Evolutionary conservation across 2,888 invertebrate genomes (phyloP).

Genomic region (Neoitamus cyanurus): DNA sequence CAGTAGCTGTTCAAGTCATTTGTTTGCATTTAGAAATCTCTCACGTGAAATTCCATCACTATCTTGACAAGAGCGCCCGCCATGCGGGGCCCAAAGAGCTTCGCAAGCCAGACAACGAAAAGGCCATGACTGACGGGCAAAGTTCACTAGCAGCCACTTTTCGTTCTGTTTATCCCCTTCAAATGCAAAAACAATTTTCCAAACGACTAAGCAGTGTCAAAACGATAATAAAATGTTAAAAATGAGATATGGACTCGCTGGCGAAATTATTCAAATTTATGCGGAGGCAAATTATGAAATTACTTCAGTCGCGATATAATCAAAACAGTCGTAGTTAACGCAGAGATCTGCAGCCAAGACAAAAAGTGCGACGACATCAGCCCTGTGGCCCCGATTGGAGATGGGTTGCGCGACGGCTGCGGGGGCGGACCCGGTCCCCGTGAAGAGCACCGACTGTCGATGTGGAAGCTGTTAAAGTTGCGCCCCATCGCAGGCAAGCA

Average conservation of each 20-base stretch:
- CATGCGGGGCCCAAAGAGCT: neutral
- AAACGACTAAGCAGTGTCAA: conserved; percentile 52
- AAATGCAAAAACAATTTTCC: conserved; percentile 53
- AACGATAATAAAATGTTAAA: conserved; percentile 51
- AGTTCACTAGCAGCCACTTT: conserved; percentile 30
- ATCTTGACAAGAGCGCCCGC: neutral
- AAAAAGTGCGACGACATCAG: conserved; percentile 7
- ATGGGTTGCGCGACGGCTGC: neutral
- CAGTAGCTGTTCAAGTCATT: neutral
- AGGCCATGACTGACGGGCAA: conserved; percentile 4
- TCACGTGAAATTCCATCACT: neutral
- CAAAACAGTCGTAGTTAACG: conserved; percentile 50
- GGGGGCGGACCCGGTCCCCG: neutral
- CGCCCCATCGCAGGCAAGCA: neutral
- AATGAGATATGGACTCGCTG: conserved; percentile 37
- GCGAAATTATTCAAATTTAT: conserved; percentile 52
- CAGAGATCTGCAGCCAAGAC: conserved; percentile 33
- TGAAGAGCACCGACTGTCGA: conserved; percentile 31
- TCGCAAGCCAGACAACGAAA: neutral
- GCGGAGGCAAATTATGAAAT: conserved; percentile 51
- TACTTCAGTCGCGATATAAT: conserved; percentile 50
- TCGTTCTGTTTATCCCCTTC: conserved; percentile 32
- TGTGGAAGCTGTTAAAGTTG: conserved; percentile 4
- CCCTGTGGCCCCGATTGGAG: neutral
- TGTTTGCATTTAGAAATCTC: neutral